Percentiles rank a stretch among this genome's conserved stretches.
Evolutionary conservation across 2,113 vertebrate genomes (phyloP).

Genomic region (Neotoma lepida): DNA sequence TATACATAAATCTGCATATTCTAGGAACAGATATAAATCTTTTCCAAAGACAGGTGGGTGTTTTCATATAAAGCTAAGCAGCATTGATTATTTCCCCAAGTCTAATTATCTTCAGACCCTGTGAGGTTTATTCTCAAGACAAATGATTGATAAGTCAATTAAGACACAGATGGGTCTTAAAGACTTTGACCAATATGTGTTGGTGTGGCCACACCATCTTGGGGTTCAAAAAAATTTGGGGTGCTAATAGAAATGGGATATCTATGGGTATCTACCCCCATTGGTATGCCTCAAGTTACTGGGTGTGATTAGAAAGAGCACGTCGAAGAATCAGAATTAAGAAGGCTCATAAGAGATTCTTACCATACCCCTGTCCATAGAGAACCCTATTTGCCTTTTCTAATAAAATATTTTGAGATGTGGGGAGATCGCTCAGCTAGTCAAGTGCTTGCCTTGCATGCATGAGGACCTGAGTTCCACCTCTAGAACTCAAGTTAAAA

Average conservation of each 20-base stretch:
- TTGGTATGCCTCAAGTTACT: not conserved
- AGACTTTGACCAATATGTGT: accelerated
- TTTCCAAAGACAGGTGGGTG: not conserved
- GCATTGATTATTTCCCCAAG: constrained; percentile 5
- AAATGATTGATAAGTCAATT: constrained; percentile 42
- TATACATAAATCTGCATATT: not conserved
- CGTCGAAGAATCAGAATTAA: not conserved
- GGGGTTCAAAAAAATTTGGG: constrained; percentile 2
- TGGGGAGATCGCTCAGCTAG: not conserved
- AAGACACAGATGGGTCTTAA: not conserved
- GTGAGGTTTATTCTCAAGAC: not conserved
- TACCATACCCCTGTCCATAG: constrained; percentile 17
- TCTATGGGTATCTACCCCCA: not conserved
- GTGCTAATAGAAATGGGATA: not conserved
- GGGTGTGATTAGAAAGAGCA: constrained; percentile 1
- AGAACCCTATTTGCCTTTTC: constrained; percentile 64
- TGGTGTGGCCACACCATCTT: not conserved
- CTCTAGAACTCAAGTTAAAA: not conserved
- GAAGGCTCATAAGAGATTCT: not conserved
- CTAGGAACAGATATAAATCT: constrained; percentile 17
- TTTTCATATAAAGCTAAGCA: constrained; percentile 44
- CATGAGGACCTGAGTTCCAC: not conserved
- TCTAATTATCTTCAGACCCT: constrained; percentile 38
- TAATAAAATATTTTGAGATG: constrained; percentile 71
- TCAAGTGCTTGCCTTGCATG: not conserved